Conservation (phyloP, 2,113 vertebrate genomes). For the Siniperca chuatsi region DNA sequence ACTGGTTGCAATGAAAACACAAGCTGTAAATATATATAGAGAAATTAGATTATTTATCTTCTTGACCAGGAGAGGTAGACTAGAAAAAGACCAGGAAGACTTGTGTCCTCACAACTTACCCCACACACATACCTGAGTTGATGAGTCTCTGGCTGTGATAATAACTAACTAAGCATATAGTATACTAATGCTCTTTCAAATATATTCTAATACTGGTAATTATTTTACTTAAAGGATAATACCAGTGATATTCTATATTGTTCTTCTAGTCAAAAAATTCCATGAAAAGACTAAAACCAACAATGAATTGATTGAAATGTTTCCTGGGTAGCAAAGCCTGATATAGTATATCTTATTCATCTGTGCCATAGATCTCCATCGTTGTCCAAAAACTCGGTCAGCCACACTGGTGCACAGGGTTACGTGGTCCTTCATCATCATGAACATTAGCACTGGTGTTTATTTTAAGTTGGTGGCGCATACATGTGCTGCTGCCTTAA, state of each 20-base stretch:
- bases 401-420: neutral
- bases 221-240: neutral
- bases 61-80: neutral
- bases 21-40: constrained; percentile 13
- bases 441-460: neutral
- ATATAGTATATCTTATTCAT: neutral
- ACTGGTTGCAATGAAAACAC: constrained; percentile 26
- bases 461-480: neutral
- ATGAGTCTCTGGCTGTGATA: constrained; percentile 25
- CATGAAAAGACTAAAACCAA: neutral
- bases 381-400: neutral
- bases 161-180: neutral
- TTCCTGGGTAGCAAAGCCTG: neutral
- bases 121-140: neutral
- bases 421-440: neutral
- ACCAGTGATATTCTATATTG: neutral
- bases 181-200: neutral
- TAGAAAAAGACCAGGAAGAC: constrained; percentile 35
- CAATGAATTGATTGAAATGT: neutral
- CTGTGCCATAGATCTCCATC: neutral
- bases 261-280: neutral
- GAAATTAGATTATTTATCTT: constrained; percentile 37
- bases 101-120: neutral
- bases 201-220: neutral
- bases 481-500: neutral